These are phyloP conservation scores for Tortrix viridana DNA, from an alignment of 2,888 invertebrate species.

Conservation along the genomic window DNA sequence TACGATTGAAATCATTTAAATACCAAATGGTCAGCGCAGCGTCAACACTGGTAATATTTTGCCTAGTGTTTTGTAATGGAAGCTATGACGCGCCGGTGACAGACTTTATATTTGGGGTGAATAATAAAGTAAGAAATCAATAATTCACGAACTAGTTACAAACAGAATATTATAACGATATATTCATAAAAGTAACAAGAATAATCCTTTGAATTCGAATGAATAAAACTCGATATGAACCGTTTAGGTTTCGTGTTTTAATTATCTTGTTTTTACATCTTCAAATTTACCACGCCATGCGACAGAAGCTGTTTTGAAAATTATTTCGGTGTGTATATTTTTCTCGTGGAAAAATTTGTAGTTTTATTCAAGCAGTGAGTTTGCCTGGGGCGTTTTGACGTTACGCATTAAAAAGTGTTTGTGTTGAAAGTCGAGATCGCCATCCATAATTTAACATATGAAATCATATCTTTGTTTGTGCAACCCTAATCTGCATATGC, in stretches of 20 bases:
- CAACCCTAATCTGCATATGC: constrained; percentile 73
- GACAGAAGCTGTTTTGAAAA: background rate
- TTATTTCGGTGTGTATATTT: background rate
- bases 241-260: too few species aligned
- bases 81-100: constrained; percentile 40
- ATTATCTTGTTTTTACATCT: too few species aligned
- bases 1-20: constrained; percentile 52
- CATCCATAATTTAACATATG: constrained; percentile 73
- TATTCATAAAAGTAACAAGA: too few species aligned
- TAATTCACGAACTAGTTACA: constrained; percentile 11
- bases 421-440: constrained; percentile 69
- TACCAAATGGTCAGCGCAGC: constrained; percentile 60
- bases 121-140: constrained; percentile 26
- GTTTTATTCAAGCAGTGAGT: constrained; percentile 19
- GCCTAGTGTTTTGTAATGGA: constrained; percentile 56
- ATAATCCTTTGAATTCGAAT: too few species aligned
- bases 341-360: constrained; percentile 3
- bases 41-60: constrained; percentile 56
- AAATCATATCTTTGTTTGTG: constrained; percentile 75
- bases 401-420: constrained; percentile 51
- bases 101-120: constrained; percentile 36
- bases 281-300: too few species aligned
- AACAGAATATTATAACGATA: background rate
- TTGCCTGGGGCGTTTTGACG: constrained; percentile 19
- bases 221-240: too few species aligned